phyloP scores from a whole-genome alignment of 2,888 invertebrate species.

The Zeuzera pyrina region DNA sequence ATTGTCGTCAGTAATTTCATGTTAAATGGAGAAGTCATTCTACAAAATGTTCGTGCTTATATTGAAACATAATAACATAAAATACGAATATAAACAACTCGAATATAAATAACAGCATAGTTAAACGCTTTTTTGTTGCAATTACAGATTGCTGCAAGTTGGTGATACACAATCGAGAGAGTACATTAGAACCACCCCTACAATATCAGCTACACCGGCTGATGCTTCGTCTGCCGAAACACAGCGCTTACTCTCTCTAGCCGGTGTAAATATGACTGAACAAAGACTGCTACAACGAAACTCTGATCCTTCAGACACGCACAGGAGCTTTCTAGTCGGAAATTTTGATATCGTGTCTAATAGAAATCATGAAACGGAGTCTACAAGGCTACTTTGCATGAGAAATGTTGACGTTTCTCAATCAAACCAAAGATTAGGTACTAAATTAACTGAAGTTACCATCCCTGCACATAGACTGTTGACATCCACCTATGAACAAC shows the following conservation, averaged over 20 bases:
- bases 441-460: conserved; percentile 43
- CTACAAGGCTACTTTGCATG: conserved; percentile 58
- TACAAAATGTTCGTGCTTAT: too few relatives aligned
- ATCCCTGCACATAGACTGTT: conserved; percentile 58
- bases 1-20: too few relatives aligned
- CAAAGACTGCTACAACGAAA: conserved; percentile 68
- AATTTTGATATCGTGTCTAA: conserved; percentile 43
- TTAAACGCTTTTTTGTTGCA: too few relatives aligned
- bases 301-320: conserved; percentile 63
- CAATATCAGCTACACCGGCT: conserved; percentile 38
- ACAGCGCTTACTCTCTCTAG: conserved; percentile 62
- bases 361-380: conserved; percentile 52
- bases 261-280: conserved; percentile 70
- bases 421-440: conserved; percentile 58
- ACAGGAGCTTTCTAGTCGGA: conserved; percentile 64
- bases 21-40: too few relatives aligned
- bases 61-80: too few relatives aligned
- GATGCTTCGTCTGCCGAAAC: conserved; percentile 62
- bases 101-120: too few relatives aligned
- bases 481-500: conserved; percentile 72
- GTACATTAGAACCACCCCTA: conserved; percentile 46
- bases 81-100: too few relatives aligned
- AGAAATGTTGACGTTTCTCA: conserved; percentile 63
- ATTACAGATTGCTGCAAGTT: conserved; percentile 59
- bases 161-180: conserved; percentile 59